Base-by-base conservation (phyloP, 2,888 invertebrate species). In the Lamellibrachia satsuma region DNA sequence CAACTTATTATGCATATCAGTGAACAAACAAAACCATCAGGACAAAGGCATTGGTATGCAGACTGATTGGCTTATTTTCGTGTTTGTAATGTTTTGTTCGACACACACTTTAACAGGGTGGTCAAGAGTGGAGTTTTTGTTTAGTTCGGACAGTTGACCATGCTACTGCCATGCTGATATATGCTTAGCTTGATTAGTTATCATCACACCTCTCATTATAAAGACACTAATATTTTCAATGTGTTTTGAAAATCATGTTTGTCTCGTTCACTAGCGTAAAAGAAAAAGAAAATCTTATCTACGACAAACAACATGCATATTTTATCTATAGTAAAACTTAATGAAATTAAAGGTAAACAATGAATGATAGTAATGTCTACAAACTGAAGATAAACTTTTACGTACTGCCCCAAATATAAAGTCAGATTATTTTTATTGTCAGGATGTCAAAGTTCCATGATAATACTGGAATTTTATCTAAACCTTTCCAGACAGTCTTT, bases 11-110 rank as follows among this genome's bases (percentile, higher is more conserved):
- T 75, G 75, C 22, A 75, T 75, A 75, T 75, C 75, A 75, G 75
- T 75, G 75, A 75, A 22, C 75, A 75, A 75, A 75, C 75, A 75
- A 75, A 75, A 75, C 75, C 75, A 75, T 4, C 22, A 75, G 75
- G n/a, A 75, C 75, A 75, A 75, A 75, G 75, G 75, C 75, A 75
- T 75, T 75, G 15, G n/a, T 75, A 22, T 75, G 75, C 75, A 75
- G 75, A 75, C 75, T 15, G 75, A 75, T 22, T 75, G 22, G 75
- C 75, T 75, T 75, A 75, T 75, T 22, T 3, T 60, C 15, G 1
- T 75, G 75, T 75, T 22, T 75, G 55, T 55, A 55, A 55, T 55
- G 55, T 55, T 2, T 55, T 75, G 22, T 15, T 22, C 75, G 15
- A 22, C 75, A 75, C 75, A 75, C n/a, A 75, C 22, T 22, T 22